These are phyloP conservation scores for Lepidurus couesii DNA, from an alignment of 1,140 invertebrate genomes.

Conservation along the genomic window DNA sequence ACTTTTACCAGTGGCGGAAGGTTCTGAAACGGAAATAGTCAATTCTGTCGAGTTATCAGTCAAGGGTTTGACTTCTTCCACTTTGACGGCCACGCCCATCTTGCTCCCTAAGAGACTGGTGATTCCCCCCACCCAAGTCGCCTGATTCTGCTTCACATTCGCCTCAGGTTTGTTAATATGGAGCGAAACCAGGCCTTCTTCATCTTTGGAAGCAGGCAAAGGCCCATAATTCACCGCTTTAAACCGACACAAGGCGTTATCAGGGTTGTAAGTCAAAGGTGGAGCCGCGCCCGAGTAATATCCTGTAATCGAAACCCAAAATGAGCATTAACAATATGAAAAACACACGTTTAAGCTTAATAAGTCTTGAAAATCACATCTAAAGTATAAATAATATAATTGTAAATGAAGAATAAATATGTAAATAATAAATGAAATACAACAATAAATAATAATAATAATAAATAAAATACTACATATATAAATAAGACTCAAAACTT, in stretches of 20 bases:
- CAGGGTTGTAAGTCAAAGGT: constrained; percentile 73
- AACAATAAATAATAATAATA: constrained; percentile 31
- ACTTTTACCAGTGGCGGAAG: constrained; percentile 28
- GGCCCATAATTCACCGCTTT: constrained; percentile 86
- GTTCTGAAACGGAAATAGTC: constrained; percentile 53
- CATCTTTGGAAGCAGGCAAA: constrained; percentile 72
- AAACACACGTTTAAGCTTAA: not conserved
- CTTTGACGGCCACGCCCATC: constrained; percentile 68
- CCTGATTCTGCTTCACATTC: constrained; percentile 68
- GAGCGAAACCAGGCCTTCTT: constrained; percentile 77
- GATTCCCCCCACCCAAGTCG: constrained; percentile 62
- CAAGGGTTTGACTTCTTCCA: constrained; percentile 67
- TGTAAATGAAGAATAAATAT: too few relatives aligned
- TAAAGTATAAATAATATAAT: constrained; percentile 28
- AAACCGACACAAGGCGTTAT: constrained; percentile 85
- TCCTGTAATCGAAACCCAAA: constrained; percentile 49
- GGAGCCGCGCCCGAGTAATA: constrained; percentile 67
- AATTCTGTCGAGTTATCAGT: constrained; percentile 72
- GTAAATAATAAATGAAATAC: constrained; percentile 27
- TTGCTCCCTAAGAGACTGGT: constrained; percentile 64
- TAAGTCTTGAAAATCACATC: not conserved
- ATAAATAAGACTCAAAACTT: constrained; percentile 30
- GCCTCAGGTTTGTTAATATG: constrained; percentile 71
- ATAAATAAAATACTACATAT: not conserved
- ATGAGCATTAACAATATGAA: not conserved